These are phyloP conservation scores for Cyphomyrus discorhynchus DNA, from an alignment of 2,113 vertebrate species.

Conservation along the genomic window DNA sequence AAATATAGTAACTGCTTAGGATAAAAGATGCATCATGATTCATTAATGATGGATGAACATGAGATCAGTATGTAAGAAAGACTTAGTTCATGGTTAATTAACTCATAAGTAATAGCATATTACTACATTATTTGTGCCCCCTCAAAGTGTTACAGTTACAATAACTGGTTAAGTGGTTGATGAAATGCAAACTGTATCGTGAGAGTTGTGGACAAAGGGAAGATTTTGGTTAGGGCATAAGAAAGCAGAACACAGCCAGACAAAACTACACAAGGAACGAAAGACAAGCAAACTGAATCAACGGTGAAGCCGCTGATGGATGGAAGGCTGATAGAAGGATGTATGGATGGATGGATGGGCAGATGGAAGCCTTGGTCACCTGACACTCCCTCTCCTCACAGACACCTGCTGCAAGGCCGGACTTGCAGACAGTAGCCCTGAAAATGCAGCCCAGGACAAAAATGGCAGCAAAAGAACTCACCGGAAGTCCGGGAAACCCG, in stretches of 20 bases:
- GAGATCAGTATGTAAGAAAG: neutral
- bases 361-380: neutral
- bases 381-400: neutral
- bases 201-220: neutral
- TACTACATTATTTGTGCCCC: neutral
- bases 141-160: neutral
- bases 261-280: neutral
- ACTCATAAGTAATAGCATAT: neutral
- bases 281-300: neutral
- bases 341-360: neutral
- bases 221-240: neutral
- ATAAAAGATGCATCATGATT: neutral
- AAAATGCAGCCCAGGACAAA: neutral
- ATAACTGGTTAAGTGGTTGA: neutral
- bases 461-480: slow-evolving; percentile 43
- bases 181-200: neutral
- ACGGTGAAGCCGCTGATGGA: neutral
- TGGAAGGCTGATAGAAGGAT: neutral
- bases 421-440: neutral
- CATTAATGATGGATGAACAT: neutral
- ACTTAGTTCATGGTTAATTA: neutral
- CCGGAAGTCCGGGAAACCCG: slow-evolving; percentile 65
- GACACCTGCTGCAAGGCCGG: neutral
- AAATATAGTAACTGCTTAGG: neutral
- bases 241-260: neutral